These are phyloP conservation scores for Lagenorhynchus albirostris DNA, from an alignment of 2,113 vertebrate genomes.

Conservation along the genomic window DNA sequence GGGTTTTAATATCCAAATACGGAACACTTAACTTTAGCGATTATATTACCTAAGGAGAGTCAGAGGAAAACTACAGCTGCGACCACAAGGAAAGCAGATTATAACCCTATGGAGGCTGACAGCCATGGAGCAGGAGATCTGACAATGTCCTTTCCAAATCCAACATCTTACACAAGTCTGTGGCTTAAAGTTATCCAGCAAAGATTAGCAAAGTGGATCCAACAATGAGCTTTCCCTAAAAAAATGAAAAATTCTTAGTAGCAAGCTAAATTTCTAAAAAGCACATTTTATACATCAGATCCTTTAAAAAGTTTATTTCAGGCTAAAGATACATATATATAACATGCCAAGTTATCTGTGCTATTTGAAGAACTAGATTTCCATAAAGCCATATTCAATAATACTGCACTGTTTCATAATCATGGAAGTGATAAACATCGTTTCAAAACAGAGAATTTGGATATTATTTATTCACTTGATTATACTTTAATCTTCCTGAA, in stretches of 20 bases:
- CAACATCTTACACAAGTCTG: neutral
- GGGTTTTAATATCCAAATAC: constrained; percentile 45
- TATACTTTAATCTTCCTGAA: constrained; percentile 29
- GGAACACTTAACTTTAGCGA: neutral
- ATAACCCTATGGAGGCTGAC: neutral
- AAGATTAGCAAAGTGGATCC: constrained; percentile 1
- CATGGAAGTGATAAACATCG: neutral
- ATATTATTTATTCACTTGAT: constrained; percentile 11
- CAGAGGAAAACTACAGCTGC: neutral
- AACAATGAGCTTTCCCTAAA: neutral
- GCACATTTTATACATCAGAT: neutral
- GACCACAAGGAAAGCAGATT: neutral
- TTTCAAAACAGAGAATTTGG: neutral
- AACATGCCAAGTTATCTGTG: neutral
- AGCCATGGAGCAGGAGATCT: neutral
- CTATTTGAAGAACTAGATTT: neutral
- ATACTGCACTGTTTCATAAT: neutral
- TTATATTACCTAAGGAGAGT: neutral
- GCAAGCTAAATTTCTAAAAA: neutral
- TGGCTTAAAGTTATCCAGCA: neutral
- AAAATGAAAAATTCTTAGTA: neutral
- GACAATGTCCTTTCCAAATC: neutral
- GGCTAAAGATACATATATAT: neutral
- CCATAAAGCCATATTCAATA: neutral
- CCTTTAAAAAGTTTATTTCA: neutral